A percentile compares a stretch with the other conserved stretches of the same genome.
Evolutionary conservation across 2,888 invertebrate genomes (phyloP).

Genomic region (Epinotia ramella): DNA sequence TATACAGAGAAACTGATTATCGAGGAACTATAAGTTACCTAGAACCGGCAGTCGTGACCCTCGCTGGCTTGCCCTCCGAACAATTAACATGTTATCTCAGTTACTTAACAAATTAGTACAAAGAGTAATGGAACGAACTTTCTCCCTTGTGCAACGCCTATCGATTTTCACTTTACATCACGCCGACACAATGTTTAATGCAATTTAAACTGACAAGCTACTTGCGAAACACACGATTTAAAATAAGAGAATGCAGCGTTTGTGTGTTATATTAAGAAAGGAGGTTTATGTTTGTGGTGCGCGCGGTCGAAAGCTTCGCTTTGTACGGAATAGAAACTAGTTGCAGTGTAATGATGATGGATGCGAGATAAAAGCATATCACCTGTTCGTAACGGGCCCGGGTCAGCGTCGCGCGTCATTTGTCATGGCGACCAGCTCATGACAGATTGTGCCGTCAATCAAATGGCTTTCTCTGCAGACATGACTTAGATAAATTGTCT

Average conservation of each 20-base stretch:
- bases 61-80: conserved; percentile 1
- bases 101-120: conserved; percentile 44
- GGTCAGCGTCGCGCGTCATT: conserved; percentile 38
- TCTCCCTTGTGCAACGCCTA: conserved; percentile 43
- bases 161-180: conserved; percentile 44
- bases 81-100: conserved; percentile 44
- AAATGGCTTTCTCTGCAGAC: conserved; percentile 33
- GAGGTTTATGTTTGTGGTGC: conserved; percentile 29
- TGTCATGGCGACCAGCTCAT: conserved; percentile 33
- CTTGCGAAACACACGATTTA: conserved; percentile 34
- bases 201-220: conserved; percentile 44
- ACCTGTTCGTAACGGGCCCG: conserved; percentile 41
- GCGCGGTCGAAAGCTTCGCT: conserved; percentile 40
- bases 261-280: conserved; percentile 35
- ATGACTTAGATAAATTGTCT: conserved; percentile 34
- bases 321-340: conserved; percentile 35
- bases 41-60: conserved; percentile 25
- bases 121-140: conserved; percentile 43
- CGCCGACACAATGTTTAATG: conserved; percentile 37
- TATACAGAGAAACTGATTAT: conserved; percentile 12
- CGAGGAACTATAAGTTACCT: conserved; percentile 16
- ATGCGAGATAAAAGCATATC: conserved; percentile 42
- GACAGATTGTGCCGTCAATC: conserved; percentile 42
- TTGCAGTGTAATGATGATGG: conserved; percentile 38
- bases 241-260: conserved; percentile 37